A percentile compares a stretch with the other conserved stretches of the same genome.
These are phyloP conservation scores for Trissolcus japonicus DNA, from an alignment of 2,888 invertebrate genomes.

Conservation along the genomic window DNA sequence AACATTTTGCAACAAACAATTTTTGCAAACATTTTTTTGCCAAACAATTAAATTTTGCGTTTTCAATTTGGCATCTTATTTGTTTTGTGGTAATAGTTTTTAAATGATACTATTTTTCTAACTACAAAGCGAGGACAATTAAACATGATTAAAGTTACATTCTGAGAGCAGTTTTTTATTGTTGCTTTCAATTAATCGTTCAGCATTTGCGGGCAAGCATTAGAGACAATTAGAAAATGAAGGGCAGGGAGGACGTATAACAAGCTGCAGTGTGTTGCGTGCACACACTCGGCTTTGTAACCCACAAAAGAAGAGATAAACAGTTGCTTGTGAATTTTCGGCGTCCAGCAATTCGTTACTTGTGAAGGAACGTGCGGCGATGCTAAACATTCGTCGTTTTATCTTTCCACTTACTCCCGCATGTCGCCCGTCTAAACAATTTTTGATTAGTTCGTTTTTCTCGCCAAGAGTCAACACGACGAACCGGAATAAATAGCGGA, in stretches of 20 bases:
- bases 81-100: background rate
- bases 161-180: conserved; percentile 10
- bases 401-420: conserved; percentile 1
- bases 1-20: too few species aligned
- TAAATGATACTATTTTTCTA: background rate
- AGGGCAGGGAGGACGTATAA: conserved; percentile 14
- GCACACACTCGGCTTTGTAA: conserved; percentile 17
- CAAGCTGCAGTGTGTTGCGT: conserved; percentile 24
- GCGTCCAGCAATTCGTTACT: conserved; percentile 12
- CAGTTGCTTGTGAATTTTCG: conserved; percentile 5
- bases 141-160: conserved; percentile 24
- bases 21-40: too few species aligned
- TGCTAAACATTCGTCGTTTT: conserved; percentile 1
- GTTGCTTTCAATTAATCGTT: conserved; percentile 23
- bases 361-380: background rate
- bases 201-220: conserved; percentile 28
- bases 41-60: background rate
- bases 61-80: background rate
- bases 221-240: conserved; percentile 48
- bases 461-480: too few species aligned
- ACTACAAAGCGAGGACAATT: conserved; percentile 8
- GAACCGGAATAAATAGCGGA: too few species aligned
- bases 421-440: background rate
- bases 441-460: too few species aligned
- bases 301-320: conserved; percentile 17